phyloP scores from a whole-genome alignment of 92 coral and sea anemone species.

The Phenganax marumi region DNA sequence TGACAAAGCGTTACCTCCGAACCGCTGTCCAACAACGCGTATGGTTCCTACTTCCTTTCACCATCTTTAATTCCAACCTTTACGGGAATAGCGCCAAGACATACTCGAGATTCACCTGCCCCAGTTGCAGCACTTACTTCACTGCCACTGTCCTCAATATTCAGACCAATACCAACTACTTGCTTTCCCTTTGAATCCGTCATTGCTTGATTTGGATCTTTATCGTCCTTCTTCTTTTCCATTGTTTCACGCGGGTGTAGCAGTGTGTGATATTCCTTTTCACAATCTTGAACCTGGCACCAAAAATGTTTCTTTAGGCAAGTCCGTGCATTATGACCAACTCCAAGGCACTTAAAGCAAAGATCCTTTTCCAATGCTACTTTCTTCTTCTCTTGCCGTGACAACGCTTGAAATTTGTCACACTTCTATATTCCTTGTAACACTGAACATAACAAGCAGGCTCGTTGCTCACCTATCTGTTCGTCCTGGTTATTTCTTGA shows the following conservation, averaged over 20 bases:
- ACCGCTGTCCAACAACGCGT: conserved; percentile 52
- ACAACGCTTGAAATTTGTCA: neutral
- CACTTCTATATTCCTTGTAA: conserved; percentile 66
- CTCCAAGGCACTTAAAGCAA: conserved; percentile 56
- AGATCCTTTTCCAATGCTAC: conserved; percentile 46
- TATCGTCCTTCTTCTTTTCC: too few relatives aligned
- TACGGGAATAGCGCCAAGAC: too few relatives aligned
- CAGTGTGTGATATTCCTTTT: conserved; percentile 23
- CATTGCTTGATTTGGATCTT: too few relatives aligned
- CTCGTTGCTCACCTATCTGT: neutral
- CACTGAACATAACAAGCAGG: conserved; percentile 44
- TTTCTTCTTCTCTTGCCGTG: conserved; percentile 21
- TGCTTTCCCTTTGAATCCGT: too few relatives aligned
- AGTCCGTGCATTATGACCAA: conserved; percentile 56
- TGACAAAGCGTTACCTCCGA: conserved; percentile 66
- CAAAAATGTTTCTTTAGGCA: conserved; percentile 49
- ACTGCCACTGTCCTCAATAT: too few relatives aligned
- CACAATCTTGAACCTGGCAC: conserved; percentile 55
- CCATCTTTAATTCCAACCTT: too few relatives aligned
- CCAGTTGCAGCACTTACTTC: too few relatives aligned
- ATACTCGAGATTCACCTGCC: too few relatives aligned
- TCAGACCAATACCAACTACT: too few relatives aligned
- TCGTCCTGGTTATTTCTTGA: too few relatives aligned
- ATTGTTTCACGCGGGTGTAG: too few relatives aligned
- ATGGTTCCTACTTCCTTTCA: too few relatives aligned